A percentile compares a stretch with the other conserved stretches of the same genome.
These are phyloP conservation scores for Drosophila parvula DNA, from an alignment of 1,140 invertebrate species.

Conservation along the genomic window DNA sequence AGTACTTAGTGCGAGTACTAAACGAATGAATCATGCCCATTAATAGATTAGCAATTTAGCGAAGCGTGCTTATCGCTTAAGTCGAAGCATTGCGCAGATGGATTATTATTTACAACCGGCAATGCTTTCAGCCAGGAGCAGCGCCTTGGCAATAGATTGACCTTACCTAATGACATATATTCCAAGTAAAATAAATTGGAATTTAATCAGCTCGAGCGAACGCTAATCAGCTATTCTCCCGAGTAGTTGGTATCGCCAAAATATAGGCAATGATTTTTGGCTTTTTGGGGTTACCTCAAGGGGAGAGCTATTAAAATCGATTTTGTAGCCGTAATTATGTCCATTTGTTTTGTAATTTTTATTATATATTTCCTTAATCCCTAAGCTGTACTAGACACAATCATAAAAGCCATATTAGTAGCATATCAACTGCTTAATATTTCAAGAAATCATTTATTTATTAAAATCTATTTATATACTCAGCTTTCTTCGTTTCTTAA, in stretches of 20 bases:
- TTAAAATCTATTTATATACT: no score
- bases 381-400: no score
- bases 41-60: conserved; percentile 14
- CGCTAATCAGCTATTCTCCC: background rate
- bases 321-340: background rate
- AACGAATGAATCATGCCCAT: conserved; percentile 6
- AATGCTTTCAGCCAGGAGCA: background rate
- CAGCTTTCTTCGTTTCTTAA: background rate
- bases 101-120: background rate
- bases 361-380: no score
- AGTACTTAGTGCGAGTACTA: conserved; percentile 8
- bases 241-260: background rate
- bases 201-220: background rate
- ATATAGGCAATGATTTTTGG: background rate
- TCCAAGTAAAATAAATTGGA: background rate
- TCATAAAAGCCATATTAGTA: no score
- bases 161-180: background rate
- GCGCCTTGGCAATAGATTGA: background rate
- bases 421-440: no score
- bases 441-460: no score
- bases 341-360: no score
- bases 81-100: background rate
- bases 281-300: background rate
- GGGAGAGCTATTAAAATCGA: no score
- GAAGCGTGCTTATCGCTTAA: conserved; percentile 1